Base-by-base conservation (phyloP, 1,140 invertebrate species). In the Gerris buenoi region DNA sequence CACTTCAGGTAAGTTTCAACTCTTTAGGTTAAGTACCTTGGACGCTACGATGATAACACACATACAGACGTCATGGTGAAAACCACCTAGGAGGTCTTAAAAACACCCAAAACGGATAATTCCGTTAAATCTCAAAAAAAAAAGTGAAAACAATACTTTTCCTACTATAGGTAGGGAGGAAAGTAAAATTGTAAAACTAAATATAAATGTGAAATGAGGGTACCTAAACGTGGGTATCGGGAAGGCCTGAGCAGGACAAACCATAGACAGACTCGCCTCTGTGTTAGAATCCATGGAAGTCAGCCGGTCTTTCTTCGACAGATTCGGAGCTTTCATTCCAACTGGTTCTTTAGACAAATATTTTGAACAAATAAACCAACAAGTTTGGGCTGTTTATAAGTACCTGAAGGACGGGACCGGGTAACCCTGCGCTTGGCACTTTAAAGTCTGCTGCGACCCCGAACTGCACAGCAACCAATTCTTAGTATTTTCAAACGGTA, bases 181-280 rank as follows among this genome's bases (percentile, higher is more conserved):
- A n/a, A n/a, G n/a, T n/a, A n/a, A n/a, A n/a, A n/a, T n/a, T n/a
- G n/a, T n/a, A n/a, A n/a, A n/a, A n/a, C n/a, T n/a, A n/a, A n/a
- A n/a, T n/a, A n/a, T n/a, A n/a, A n/a, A n/a, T n/a, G n/a, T n/a
- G n/a, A n/a, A n/a, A 46, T 46, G 5, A 46, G 5, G 18, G 18
- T 71, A 84, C 83, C 83, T 84, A 77, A 78, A 82, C 65, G 80
- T 76, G 70, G 85, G 84, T 63, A 85, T 79, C 68, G 84, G 85
- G 74, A 83, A 86, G 56, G 82, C 84, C 78, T 86, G 83, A 72
- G 83, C 85, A 71, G 82, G 83, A 77, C 81, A 86, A 73, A 82
- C 79, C 72, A 83, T 78, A 68, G 76, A 81, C 71, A 83, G 77
- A 72, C 73, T 75, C 68, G 77, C 76, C 27, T 76, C 79, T 25